Evolutionary conservation across 92 coral and sea anemone genomes (phyloP), one percentile per base, ranked within the genome.

Genomic region (Parazoanthus darwini): DNA sequence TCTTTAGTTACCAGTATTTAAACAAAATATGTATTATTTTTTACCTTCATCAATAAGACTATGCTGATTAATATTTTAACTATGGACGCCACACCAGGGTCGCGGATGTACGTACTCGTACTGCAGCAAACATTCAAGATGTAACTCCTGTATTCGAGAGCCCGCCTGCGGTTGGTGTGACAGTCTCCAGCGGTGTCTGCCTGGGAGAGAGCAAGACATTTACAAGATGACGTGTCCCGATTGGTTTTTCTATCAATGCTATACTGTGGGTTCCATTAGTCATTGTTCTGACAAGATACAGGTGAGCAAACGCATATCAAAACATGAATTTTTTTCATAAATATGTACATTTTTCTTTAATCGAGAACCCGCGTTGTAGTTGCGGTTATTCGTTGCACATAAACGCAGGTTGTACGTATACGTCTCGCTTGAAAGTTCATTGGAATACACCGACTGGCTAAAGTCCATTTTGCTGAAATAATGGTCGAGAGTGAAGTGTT

Each of bases 141-240:
- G 96, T 80, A 86, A 86, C 50, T 43, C 89, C 11, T 93, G 96
- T 38, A 67, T 81, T 78, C 78, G 85, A 39, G 95, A 93, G 38
- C 54, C 77, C 16, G 71, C 51, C n/a, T 93, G 96, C 54, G 96
- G 96, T 39, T 93, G 96, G 96, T 93, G 96, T 54, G 96, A 93
- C 81, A 89, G 88, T 50, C 13, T 42, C 65, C 94, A 82, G 59
- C 92, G 50, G 35, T 93, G 96, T 71, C 22, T 89, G 63, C 92
- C 94, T 59, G 96, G 96, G 44, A 79, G 75, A 11, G 59, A 89
- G 33, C 1, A 51, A 44, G 88, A 89, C 22, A 90, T 92, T 29
- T 85, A 89, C 75, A 76, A 44, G 29, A 48, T 29, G 70, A 26
- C 84, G 23, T 93, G 96, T 33, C 91, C 94, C 23, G 94, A 91